Evolutionary conservation across 1,140 invertebrate genomes (phyloP).

Genomic region (Hyles vespertilio): DNA sequence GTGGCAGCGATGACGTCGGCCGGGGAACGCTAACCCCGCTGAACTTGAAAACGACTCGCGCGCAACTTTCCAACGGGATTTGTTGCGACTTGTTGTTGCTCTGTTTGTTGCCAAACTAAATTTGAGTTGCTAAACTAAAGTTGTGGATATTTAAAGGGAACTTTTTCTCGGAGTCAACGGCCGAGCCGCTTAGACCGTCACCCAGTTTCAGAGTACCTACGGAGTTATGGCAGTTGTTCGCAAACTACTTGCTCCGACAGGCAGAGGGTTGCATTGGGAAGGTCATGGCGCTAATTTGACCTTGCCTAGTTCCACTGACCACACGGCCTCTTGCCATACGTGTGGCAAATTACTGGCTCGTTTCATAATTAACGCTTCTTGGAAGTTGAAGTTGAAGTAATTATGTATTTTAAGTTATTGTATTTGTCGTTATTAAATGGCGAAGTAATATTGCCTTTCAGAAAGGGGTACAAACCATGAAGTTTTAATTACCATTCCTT

Average conservation of each 20-base stretch:
- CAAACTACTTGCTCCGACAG: constrained; percentile 64
- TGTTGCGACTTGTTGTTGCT: constrained; percentile 73
- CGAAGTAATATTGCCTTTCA: too few relatives aligned
- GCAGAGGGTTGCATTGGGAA: constrained; percentile 62
- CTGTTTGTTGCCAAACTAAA: constrained; percentile 73
- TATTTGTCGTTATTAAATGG: too few relatives aligned
- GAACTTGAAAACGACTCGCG: constrained; percentile 73
- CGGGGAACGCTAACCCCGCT: constrained; percentile 14
- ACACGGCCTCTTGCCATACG: too few relatives aligned
- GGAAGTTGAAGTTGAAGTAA: too few relatives aligned
- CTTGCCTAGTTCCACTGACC: constrained; percentile 55
- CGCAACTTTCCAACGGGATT: constrained; percentile 67
- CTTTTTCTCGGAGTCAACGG: constrained; percentile 75
- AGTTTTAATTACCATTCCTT: too few relatives aligned
- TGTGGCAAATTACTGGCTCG: background rate
- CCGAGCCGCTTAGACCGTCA: constrained; percentile 63
- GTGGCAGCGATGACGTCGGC: too few relatives aligned
- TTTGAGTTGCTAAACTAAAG: constrained; percentile 75
- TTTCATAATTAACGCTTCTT: constrained; percentile 13
- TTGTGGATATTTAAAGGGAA: constrained; percentile 75
- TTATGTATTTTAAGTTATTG: too few relatives aligned
- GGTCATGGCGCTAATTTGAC: constrained; percentile 73
- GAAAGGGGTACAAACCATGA: too few relatives aligned
- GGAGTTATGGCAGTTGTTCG: constrained; percentile 74
- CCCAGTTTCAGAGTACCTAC: constrained; percentile 71